phyloP scores from a whole-genome alignment of 2,888 invertebrate genomes.

The Drosophila seclusa region DNA sequence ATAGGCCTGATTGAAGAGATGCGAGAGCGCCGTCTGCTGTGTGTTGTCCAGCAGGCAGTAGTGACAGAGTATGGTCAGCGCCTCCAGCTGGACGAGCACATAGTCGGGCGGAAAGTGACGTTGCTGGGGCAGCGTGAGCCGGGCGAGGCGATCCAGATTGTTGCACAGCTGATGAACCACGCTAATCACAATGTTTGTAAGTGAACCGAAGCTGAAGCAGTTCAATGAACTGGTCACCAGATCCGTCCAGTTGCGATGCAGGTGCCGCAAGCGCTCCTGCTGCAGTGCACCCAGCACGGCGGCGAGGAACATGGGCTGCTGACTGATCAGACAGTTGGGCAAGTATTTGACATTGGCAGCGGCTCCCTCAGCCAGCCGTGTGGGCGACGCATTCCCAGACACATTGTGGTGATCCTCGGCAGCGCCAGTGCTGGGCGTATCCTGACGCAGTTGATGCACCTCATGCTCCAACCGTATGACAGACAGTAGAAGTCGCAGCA shows the following conservation, averaged over 20 bases:
- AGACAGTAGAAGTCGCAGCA: slow-evolving; percentile 89
- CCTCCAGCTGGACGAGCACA: slow-evolving; percentile 91
- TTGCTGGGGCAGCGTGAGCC: slow-evolving; percentile 78
- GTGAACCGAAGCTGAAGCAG: slow-evolving; percentile 89
- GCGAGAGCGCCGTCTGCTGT: slow-evolving; percentile 86
- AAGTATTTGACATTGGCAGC: slow-evolving; percentile 87
- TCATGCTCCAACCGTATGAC: slow-evolving; percentile 91
- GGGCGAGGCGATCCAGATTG: slow-evolving; percentile 89
- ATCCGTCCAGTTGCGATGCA: slow-evolving; percentile 93
- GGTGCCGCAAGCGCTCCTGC: slow-evolving; percentile 88
- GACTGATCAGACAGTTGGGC: slow-evolving; percentile 89
- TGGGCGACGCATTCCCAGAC: slow-evolving; percentile 82
- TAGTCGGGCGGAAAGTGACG: slow-evolving; percentile 89
- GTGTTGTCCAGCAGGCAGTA: slow-evolving; percentile 90
- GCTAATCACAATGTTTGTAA: slow-evolving; percentile 91
- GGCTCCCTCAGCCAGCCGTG: slow-evolving; percentile 73
- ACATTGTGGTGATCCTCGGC: slow-evolving; percentile 55
- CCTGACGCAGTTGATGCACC: slow-evolving; percentile 86
- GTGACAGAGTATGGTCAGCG: slow-evolving; percentile 91
- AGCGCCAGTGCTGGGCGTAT: slow-evolving; percentile 69
- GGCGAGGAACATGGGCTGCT: slow-evolving; percentile 93
- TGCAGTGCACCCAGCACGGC: slow-evolving; percentile 92
- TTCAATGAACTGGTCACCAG: slow-evolving; percentile 92
- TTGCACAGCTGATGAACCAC: slow-evolving; percentile 90
- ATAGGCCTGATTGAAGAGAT: slow-evolving; percentile 87